Percentiles rank a stretch among this genome's conserved stretches.
Conservation (phyloP, 2,797 vertebrate species). For the Sebastes glaucus region DNA sequence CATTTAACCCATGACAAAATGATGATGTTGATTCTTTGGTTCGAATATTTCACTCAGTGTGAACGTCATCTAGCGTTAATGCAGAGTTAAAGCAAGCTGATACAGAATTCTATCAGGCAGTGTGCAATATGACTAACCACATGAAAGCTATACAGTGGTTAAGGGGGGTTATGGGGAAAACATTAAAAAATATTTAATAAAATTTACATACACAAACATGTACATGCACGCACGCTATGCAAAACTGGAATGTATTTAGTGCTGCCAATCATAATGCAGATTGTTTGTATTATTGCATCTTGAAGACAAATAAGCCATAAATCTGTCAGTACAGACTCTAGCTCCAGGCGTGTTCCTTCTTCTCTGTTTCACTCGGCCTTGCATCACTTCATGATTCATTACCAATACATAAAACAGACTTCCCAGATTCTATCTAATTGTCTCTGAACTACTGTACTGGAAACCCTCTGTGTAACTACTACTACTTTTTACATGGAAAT, state of each 20-base stretch:
- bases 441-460: not conserved
- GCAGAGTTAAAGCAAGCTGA: not conserved
- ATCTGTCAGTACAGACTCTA: not conserved
- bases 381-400: not conserved
- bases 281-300: not conserved
- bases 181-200: not conserved
- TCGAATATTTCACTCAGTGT: not conserved
- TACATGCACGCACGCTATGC: not conserved
- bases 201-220: not conserved
- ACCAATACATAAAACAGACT: not conserved
- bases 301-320: not conserved
- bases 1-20: too few species aligned
- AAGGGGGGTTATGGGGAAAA: not conserved
- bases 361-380: not conserved
- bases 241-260: not conserved
- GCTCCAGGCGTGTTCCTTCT: not conserved
- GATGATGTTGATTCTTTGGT: not conserved
- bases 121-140: not conserved
- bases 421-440: not conserved
- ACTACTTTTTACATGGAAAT: not conserved
- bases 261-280: not conserved
- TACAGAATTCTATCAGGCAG: not conserved
- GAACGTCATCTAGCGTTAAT: not conserved
- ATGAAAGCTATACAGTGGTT: not conserved
- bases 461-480: not conserved